These are phyloP conservation scores for Lasioglossum morio DNA, from an alignment of 2,888 invertebrate species.

Conservation along the genomic window DNA sequence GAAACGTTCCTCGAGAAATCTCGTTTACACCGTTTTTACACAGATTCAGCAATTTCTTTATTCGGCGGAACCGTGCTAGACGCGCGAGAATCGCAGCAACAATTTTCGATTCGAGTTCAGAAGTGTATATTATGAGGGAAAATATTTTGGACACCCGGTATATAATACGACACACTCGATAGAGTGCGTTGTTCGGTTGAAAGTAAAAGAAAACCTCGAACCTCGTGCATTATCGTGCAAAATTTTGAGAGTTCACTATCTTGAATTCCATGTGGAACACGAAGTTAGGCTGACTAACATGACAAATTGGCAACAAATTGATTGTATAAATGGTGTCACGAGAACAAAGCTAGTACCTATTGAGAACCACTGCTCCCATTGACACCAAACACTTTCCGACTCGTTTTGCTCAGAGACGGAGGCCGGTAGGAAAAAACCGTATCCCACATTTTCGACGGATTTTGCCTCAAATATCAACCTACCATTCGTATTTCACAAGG, in stretches of 20 bases:
- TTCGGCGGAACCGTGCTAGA: not conserved
- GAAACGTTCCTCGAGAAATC: not conserved
- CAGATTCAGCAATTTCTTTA: not conserved
- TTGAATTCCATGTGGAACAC: not conserved
- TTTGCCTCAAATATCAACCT: not conserved
- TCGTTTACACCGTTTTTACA: not conserved
- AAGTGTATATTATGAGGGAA: not conserved
- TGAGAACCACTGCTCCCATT: not conserved
- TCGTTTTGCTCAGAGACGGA: not conserved
- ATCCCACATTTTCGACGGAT: not conserved
- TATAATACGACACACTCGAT: no score
- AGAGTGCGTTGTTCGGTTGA: not conserved
- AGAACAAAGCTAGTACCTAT: not conserved
- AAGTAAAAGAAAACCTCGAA: not conserved
- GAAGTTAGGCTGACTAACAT: not conserved
- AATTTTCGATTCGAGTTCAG: not conserved
- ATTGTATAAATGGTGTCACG: not conserved
- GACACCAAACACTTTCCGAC: not conserved
- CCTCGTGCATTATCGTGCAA: not conserved
- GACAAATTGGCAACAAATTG: not conserved
- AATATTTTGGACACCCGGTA: not conserved
- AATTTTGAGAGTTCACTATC: not conserved
- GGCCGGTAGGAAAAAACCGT: not conserved
- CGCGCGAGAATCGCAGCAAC: not conserved
- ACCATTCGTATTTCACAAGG: not conserved